phyloP scores from a whole-genome alignment of 2,113 vertebrate species.

The Cochlearius cochlearius region DNA sequence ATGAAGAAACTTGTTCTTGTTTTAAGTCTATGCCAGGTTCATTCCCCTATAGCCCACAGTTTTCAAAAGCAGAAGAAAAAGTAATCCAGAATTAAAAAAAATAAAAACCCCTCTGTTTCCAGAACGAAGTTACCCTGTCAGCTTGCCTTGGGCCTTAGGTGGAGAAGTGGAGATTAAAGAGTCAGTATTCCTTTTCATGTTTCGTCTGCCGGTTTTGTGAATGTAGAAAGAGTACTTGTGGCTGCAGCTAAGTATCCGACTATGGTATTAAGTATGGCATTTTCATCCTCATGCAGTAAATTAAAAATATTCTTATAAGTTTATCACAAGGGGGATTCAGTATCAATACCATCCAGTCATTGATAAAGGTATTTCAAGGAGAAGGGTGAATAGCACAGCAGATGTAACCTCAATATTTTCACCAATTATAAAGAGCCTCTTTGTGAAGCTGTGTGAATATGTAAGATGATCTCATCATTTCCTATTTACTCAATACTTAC shows the following conservation, averaged over 20 bases:
- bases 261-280: slow-evolving; percentile 61
- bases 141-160: slow-evolving; percentile 88
- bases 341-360: slow-evolving; percentile 42
- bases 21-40: slow-evolving; percentile 75
- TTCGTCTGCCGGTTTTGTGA: slow-evolving; percentile 84
- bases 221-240: slow-evolving; percentile 77
- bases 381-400: slow-evolving; percentile 55
- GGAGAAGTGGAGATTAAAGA: slow-evolving; percentile 89
- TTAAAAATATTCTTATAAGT: slow-evolving; percentile 52
- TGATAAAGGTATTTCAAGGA: slow-evolving; percentile 63
- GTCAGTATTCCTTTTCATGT: slow-evolving; percentile 93
- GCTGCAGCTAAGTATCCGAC: slow-evolving; percentile 70
- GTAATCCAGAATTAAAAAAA: slow-evolving; percentile 80
- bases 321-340: not conserved
- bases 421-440: slow-evolving; percentile 68
- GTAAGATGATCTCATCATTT: slow-evolving; percentile 78
- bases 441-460: slow-evolving; percentile 74
- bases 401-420: slow-evolving; percentile 65
- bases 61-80: slow-evolving; percentile 80
- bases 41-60: slow-evolving; percentile 74
- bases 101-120: slow-evolving; percentile 66
- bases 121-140: slow-evolving; percentile 85
- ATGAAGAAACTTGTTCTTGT: slow-evolving; percentile 79
- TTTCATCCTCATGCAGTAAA: slow-evolving; percentile 38
- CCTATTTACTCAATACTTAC: slow-evolving; percentile 79